Conservation (phyloP, 2,797 vertebrate species). For the Columba guinea region DNA sequence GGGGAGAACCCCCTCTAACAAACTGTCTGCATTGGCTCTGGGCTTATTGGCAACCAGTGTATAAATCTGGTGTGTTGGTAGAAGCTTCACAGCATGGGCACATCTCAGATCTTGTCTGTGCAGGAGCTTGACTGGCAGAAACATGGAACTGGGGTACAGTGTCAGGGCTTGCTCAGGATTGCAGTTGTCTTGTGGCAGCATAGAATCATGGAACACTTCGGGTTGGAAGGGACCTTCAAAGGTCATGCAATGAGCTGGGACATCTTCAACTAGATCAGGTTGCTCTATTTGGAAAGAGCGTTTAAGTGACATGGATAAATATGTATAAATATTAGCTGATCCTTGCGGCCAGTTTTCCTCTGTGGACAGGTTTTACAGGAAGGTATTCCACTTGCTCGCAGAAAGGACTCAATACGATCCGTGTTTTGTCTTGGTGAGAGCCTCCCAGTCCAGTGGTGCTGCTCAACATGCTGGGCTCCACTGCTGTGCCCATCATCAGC, state of each 20-base stretch:
- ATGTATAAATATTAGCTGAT: background rate
- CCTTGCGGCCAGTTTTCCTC: background rate
- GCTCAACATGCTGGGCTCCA: background rate
- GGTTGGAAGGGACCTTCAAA: too few relatives aligned
- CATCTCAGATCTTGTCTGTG: background rate
- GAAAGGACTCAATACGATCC: rapidly evolving
- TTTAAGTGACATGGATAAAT: background rate
- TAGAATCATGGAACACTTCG: background rate
- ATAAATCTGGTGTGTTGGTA: background rate
- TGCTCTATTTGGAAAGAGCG: background rate
- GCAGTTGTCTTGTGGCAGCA: background rate
- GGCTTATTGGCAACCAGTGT: background rate
- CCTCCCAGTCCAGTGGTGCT: background rate
- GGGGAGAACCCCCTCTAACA: background rate
- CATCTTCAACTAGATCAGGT: background rate
- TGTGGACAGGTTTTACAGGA: background rate
- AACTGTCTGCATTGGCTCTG: background rate
- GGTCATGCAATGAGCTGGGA: too few relatives aligned
- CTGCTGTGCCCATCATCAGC: background rate
- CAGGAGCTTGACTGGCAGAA: background rate
- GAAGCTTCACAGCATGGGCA: background rate
- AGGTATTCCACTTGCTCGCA: background rate
- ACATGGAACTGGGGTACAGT: rapidly evolving
- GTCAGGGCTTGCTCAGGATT: background rate
- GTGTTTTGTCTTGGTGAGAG: background rate